A percentile compares a stretch with the other conserved stretches of the same genome.
These are phyloP conservation scores for Epizoanthus rinbou DNA, from an alignment of 92 coral and sea anemone species.

Conservation along the genomic window DNA sequence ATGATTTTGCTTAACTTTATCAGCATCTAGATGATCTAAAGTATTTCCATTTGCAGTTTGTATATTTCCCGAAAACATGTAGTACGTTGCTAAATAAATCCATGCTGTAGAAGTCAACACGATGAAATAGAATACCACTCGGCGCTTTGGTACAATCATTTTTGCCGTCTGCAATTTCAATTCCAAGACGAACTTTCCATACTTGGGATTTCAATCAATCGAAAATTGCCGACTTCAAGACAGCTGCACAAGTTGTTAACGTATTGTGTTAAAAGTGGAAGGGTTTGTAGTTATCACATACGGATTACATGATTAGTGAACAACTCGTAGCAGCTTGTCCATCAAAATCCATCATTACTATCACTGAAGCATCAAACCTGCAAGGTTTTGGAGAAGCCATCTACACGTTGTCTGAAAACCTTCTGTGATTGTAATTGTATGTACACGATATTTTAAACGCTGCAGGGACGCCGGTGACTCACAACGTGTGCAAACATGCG, in stretches of 20 bases:
- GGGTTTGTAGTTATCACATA: background rate
- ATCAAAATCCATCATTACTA: background rate
- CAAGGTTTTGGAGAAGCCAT: background rate
- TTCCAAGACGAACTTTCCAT: background rate
- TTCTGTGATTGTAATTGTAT: background rate
- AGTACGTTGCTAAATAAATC: slow-evolving; percentile 85
- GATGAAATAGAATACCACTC: slow-evolving; percentile 79
- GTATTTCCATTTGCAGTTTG: slow-evolving; percentile 17
- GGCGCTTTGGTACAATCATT: slow-evolving; percentile 90
- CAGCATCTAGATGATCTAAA: background rate
- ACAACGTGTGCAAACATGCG: slow-evolving; percentile 21
- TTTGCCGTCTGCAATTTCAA: background rate
- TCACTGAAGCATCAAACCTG: background rate
- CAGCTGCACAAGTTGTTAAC: background rate
- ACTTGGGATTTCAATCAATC: background rate
- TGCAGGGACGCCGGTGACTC: slow-evolving; percentile 2
- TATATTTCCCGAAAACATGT: slow-evolving; percentile 63
- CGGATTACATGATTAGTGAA: slow-evolving; percentile 11
- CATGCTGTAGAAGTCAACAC: slow-evolving; percentile 81
- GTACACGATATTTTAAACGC: background rate
- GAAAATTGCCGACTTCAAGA: background rate
- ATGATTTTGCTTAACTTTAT: slow-evolving; percentile 27
- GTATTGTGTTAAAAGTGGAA: background rate
- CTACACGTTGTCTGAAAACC: background rate
- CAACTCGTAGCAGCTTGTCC: background rate